Evolutionary conservation across 92 coral and sea anemone species (phyloP).

Genomic region (Parazoanthus atlanticus): DNA sequence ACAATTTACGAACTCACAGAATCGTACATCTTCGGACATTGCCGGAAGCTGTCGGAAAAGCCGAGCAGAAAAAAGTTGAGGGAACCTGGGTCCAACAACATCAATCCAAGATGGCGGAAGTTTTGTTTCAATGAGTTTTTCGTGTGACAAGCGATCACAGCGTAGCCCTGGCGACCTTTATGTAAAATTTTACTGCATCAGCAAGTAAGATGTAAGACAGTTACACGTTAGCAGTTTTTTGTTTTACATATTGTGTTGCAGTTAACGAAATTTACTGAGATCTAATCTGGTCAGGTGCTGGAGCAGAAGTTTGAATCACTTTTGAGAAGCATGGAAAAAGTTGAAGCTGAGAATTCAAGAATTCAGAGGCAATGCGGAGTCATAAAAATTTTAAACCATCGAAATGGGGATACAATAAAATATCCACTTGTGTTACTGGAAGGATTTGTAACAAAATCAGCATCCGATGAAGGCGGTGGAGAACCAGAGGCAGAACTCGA

Average conservation of each 20-base stretch:
- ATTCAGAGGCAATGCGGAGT: neutral
- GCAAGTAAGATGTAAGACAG: neutral
- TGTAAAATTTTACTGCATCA: neutral
- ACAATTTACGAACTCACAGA: neutral
- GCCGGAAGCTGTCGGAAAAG: conserved; percentile 25
- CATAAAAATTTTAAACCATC: conserved; percentile 56
- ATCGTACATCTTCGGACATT: conserved; percentile 14
- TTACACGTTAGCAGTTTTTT: conserved; percentile 9
- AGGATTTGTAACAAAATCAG: conserved; percentile 47
- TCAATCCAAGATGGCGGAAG: conserved; percentile 27
- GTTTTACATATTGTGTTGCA: no score
- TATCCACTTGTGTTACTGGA: conserved; percentile 81
- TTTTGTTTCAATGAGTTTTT: neutral
- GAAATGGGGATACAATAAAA: conserved; percentile 65
- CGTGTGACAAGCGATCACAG: neutral
- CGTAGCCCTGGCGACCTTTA: conserved; percentile 25
- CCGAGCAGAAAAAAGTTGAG: neutral
- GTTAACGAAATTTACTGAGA: neutral
- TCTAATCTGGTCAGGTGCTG: neutral
- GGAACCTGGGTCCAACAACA: conserved; percentile 27
- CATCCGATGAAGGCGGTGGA: neutral
- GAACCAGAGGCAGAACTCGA: neutral
- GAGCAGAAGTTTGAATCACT: neutral
- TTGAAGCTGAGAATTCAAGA: neutral
- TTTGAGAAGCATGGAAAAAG: neutral